A percentile compares a stretch with the other conserved stretches of the same genome.
Conservation (phyloP, 2,797 vertebrate genomes). For the Darevskia nairensis region DNA sequence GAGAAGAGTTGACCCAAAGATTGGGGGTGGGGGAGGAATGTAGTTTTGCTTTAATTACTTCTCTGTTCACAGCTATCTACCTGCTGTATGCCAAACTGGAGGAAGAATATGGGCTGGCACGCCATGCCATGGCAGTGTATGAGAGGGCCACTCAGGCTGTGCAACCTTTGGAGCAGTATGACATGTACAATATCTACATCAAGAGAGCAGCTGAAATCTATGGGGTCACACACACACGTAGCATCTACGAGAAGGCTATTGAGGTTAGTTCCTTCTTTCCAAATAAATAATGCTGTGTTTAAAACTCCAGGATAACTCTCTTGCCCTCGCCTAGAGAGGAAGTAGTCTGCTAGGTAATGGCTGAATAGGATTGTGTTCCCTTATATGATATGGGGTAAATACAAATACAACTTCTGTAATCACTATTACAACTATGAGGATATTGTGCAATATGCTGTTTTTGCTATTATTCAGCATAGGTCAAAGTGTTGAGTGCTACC, state of each 20-base stretch:
- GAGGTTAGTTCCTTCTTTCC: slow-evolving; percentile 79
- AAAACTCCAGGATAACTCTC: neutral
- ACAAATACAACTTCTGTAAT: neutral
- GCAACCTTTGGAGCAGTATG: slow-evolving; percentile 85
- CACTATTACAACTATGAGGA: neutral
- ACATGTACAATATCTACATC: slow-evolving; percentile 97
- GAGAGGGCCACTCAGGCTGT: slow-evolving; percentile 92
- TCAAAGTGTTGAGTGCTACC: neutral
- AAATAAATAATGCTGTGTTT: neutral
- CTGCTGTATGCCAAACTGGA: slow-evolving; percentile 92
- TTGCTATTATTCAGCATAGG: neutral
- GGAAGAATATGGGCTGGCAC: slow-evolving; percentile 91
- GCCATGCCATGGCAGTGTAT: slow-evolving; percentile 95
- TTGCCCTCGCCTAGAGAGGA: neutral
- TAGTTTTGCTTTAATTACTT: neutral
- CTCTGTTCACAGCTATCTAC: slow-evolving; percentile 83
- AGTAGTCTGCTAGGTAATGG: neutral
- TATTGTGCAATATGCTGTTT: neutral
- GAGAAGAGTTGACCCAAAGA: neutral
- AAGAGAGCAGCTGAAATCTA: slow-evolving; percentile 95
- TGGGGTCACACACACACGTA: slow-evolving; percentile 92
- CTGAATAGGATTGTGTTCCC: neutral
- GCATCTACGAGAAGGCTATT: slow-evolving; percentile 94
- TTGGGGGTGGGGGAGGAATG: neutral
- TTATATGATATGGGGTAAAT: neutral